A percentile compares a stretch with the other conserved stretches of the same genome.
Conservation (phyloP, 1,140 invertebrate genomes). For the Coptotermes formosanus region DNA sequence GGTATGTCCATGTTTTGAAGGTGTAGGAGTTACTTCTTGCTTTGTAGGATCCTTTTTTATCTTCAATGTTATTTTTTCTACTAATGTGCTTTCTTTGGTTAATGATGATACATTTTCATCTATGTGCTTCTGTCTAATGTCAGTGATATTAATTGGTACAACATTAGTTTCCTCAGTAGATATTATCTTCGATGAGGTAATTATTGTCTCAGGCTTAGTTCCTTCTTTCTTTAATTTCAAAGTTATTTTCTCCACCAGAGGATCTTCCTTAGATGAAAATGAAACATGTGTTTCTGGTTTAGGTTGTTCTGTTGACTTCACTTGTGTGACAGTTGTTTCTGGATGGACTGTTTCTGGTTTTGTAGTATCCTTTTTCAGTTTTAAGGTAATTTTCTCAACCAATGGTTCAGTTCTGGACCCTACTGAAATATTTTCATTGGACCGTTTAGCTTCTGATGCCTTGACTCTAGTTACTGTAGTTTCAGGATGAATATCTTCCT, state of each 20-base stretch:
- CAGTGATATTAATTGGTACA: not conserved
- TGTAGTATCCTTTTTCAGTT: not conserved
- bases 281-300: not conserved
- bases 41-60: constrained; percentile 27
- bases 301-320: not conserved
- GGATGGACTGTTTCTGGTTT: too few relatives aligned
- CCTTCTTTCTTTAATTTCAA: not conserved
- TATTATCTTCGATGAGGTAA: not conserved
- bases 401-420: not conserved
- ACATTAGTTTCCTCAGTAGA: not conserved
- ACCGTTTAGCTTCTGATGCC: not conserved
- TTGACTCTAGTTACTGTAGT: not conserved
- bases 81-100: constrained; percentile 13
- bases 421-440: not conserved
- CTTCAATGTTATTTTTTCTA: constrained; percentile 31
- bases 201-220: not conserved
- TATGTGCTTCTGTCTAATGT: not conserved
- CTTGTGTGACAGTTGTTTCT: not conserved
- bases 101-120: not conserved
- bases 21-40: not conserved
- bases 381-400: not conserved
- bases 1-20: not conserved
- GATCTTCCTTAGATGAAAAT: not conserved
- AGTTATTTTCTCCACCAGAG: not conserved
- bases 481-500: not conserved